Percentiles rank a stretch among this genome's conserved stretches.
Conservation (phyloP, 2,113 vertebrate genomes). For the Cyanoderma ruficeps region DNA sequence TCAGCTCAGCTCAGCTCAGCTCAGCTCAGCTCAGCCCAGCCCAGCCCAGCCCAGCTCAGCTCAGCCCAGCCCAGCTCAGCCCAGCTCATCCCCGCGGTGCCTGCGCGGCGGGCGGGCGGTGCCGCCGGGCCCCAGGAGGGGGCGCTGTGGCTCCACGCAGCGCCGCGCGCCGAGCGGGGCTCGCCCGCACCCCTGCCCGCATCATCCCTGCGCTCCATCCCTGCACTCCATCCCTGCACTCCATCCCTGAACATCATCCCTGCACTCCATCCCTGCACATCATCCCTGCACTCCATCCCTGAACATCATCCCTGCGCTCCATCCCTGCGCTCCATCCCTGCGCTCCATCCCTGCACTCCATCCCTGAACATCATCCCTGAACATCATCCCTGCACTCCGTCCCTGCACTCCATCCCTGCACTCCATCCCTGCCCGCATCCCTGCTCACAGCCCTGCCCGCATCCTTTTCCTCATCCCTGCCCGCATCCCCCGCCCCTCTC, state of each 20-base stretch:
- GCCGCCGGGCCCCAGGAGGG: slow-evolving; percentile 65
- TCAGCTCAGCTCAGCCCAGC: too few species aligned
- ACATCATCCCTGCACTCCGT: not conserved
- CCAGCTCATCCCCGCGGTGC: not conserved
- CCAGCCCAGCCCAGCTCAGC: rapidly evolving
- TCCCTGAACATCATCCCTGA: too few species aligned
- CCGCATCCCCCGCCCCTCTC: not conserved
- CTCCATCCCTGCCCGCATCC: too few species aligned
- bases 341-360: too few species aligned
- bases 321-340: too few species aligned
- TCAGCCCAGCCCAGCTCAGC: not conserved
- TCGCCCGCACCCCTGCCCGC: not conserved
- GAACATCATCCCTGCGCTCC: not conserved
- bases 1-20: not conserved
- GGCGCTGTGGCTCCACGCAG: slow-evolving; percentile 77
- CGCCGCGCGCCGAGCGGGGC: not conserved
- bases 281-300: not conserved
- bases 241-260: not conserved
- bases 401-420: too few species aligned
- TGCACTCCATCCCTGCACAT: not conserved
- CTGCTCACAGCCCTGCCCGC: too few species aligned
- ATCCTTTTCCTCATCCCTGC: too few species aligned
- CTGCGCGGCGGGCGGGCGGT: not conserved
- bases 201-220: not conserved
- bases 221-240: not conserved